phyloP scores from a whole-genome alignment of 2,888 invertebrate genomes.

The Taenaris catops region DNA sequence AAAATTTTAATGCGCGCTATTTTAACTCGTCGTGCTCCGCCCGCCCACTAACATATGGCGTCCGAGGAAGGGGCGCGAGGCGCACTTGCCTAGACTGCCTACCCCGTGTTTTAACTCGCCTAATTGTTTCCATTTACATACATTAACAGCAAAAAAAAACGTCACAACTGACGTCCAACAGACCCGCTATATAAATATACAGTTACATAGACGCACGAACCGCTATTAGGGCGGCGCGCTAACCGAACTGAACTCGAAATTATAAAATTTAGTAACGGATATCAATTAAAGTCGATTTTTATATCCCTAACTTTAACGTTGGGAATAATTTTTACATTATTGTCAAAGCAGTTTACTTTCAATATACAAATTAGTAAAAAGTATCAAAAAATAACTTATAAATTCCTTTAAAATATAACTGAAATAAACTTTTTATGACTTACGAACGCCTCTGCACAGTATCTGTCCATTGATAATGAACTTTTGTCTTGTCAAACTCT shows the following conservation, averaged over 20 bases:
- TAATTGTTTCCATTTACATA: slow-evolving; percentile 80
- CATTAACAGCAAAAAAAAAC: slow-evolving; percentile 69
- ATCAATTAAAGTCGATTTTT: slow-evolving; percentile 55
- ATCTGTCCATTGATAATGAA: no score
- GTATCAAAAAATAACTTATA: no score
- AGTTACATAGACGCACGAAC: slow-evolving; percentile 42
- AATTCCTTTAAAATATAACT: no score
- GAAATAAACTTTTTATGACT: no score
- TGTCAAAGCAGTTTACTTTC: no score
- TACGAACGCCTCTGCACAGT: no score
- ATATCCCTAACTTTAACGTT: no score
- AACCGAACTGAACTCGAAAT: slow-evolving; percentile 47
- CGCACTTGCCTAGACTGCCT: slow-evolving; percentile 72
- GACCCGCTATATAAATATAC: slow-evolving; percentile 60
- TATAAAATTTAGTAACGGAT: slow-evolving; percentile 57
- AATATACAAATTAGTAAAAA: no score
- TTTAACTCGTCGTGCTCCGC: slow-evolving; percentile 28
- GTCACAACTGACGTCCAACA: slow-evolving; percentile 62
- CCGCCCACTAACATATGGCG: slow-evolving; percentile 73
- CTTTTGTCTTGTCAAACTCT: no score
- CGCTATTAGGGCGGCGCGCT: slow-evolving; percentile 40
- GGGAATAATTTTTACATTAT: no score
- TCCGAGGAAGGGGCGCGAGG: slow-evolving; percentile 59
- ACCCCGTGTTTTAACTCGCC: slow-evolving; percentile 78
- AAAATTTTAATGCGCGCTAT: slow-evolving; percentile 14